A percentile compares a stretch with the other conserved stretches of the same genome.
These are phyloP conservation scores for Zaprionus camerounensis DNA, from an alignment of 1,140 invertebrate species.

Conservation along the genomic window DNA sequence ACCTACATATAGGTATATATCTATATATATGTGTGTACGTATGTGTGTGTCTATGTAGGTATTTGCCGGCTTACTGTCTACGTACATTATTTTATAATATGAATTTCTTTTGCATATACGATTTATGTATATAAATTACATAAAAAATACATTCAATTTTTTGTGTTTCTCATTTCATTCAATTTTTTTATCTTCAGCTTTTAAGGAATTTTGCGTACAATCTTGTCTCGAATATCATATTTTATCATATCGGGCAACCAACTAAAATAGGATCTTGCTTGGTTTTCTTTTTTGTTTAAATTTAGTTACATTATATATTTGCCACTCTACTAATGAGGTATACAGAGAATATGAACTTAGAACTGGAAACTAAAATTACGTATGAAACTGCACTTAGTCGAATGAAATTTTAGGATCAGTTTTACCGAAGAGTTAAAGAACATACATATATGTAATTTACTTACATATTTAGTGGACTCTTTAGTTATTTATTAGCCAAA, in stretches of 20 bases:
- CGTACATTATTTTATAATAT: slow-evolving; percentile 46
- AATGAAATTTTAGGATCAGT: slow-evolving; percentile 60
- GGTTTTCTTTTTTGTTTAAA: slow-evolving; percentile 39
- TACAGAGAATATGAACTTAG: slow-evolving; percentile 70
- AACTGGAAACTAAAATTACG: slow-evolving; percentile 54
- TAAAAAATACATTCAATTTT: slow-evolving; percentile 75
- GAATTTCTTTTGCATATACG: slow-evolving; percentile 48
- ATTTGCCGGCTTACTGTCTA: slow-evolving; percentile 59
- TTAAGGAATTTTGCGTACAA: slow-evolving; percentile 42
- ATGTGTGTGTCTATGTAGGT: slow-evolving; percentile 21
- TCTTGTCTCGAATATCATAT: not conserved
- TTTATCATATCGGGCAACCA: slow-evolving; percentile 34
- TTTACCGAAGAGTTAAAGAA: slow-evolving; percentile 56
- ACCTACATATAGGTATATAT: slow-evolving; percentile 19
- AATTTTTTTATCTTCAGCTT: slow-evolving; percentile 34
- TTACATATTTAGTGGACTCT: slow-evolving; percentile 74
- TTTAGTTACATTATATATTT: slow-evolving; percentile 63
- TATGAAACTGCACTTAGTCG: slow-evolving; percentile 33
- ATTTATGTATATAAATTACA: slow-evolving; percentile 65
- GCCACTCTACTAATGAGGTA: slow-evolving; percentile 79
- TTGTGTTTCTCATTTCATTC: slow-evolving; percentile 28
- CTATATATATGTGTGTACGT: slow-evolving; percentile 22
- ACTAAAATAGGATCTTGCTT: slow-evolving; percentile 47
- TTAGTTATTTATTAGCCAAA: slow-evolving; percentile 56
- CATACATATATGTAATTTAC: slow-evolving; percentile 45